Evolutionary conservation across 2,888 invertebrate genomes (phyloP).

Genomic region (Antheraea assamensis): DNA sequence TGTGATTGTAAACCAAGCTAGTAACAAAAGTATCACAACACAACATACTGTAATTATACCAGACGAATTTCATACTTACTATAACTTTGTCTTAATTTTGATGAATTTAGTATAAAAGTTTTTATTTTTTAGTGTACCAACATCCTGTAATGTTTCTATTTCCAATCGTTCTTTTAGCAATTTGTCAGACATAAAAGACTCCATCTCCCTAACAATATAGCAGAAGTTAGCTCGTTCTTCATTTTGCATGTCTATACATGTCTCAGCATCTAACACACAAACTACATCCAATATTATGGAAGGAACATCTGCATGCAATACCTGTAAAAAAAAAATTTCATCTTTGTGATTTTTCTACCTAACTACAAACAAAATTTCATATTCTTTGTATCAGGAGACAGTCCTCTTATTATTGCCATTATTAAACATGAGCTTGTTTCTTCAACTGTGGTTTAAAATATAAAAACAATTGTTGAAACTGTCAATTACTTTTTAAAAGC

Average conservation of each 20-base stretch:
- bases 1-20: background rate
- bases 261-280: conserved; percentile 92
- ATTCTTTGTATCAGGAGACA: too few species aligned
- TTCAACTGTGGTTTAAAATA: background rate
- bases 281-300: conserved; percentile 93
- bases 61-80: conserved; percentile 86
- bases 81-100: conserved; percentile 98
- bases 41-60: background rate
- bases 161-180: conserved; percentile 95
- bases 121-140: conserved; percentile 93
- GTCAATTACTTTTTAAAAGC: too few species aligned
- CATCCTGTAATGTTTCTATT: conserved; percentile 95
- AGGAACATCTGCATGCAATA: conserved; percentile 89
- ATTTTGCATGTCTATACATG: conserved; percentile 85
- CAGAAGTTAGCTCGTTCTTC: conserved; percentile 90
- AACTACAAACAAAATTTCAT: too few species aligned
- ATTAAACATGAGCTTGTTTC: background rate
- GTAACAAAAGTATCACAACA: background rate
- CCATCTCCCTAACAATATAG: conserved; percentile 89
- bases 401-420: too few species aligned
- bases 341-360: too few species aligned
- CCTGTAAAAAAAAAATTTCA: conserved; percentile 84
- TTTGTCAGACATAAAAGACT: conserved; percentile 92
- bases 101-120: conserved; percentile 97
- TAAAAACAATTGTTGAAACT: too few species aligned